Base-by-base conservation (phyloP, 2,888 invertebrate genomes). In the Drosophila anomelani region DNA sequence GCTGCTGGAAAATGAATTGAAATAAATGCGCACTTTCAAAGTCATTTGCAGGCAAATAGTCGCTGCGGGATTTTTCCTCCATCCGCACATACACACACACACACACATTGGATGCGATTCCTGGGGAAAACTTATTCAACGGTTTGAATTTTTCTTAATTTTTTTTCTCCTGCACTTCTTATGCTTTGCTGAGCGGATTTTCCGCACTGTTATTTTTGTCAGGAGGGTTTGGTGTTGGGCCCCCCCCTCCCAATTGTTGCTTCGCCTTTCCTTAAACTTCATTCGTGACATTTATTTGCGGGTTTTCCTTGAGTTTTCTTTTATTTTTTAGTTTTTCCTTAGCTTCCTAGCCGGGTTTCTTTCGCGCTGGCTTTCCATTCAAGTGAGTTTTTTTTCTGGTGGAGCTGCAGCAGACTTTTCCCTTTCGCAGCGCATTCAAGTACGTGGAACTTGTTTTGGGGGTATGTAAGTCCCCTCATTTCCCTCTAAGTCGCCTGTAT, bases 201-300 rank as follows among this genome's bases (percentile, higher is more conserved):
- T 77, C 75, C 77, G 77, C 81, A 74, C 73, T 61, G 75, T 84
- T 84, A 75, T 85, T 84, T 68, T 77, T 75, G 54, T 66, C 58
- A 63, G 66, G 68, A 69, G 71, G 69, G 75, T 76, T 79, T 76
- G 43, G 55, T 47, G 29, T 60, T 17, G 34, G 34, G 8, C 2
- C 9, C 9, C 9, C 9, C 54, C 56, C 55, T 5, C 46, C 15
- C 87, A 88, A 88, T 88, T 85, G 84, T 86, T 86, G 84, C 84
- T 80, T 88, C 74, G 59, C 57, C 53, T 58, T 80, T 66, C 61
- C 79, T 76, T 71, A 70, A 84, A 73, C 70, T 84, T 73, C 68
- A 75, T 70, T 85, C 85, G 85, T 86, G 87, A 80, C 89, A 88
- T 80, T 85, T 85, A 86, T 88, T 88, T 85, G 85, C 79, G 86